phyloP scores from a whole-genome alignment of 1,140 invertebrate genomes.

The Chironomus tepperi region DNA sequence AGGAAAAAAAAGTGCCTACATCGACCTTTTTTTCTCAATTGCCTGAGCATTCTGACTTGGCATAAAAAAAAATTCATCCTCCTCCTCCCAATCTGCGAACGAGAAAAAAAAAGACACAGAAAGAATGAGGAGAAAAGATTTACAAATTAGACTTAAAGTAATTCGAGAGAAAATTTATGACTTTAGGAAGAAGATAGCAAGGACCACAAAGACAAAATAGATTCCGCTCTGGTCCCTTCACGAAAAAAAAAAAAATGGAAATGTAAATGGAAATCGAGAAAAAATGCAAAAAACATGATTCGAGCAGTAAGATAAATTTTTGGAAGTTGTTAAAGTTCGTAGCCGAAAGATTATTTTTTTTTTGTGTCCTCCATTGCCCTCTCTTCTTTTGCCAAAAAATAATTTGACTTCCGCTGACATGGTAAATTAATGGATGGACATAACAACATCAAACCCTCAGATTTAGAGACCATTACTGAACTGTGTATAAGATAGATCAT shows the following conservation, averaged over 20 bases:
- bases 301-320: background rate
- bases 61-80: no score
- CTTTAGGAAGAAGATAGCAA: constrained; percentile 22
- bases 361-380: no score
- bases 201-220: constrained; percentile 20
- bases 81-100: background rate
- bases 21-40: constrained; percentile 20
- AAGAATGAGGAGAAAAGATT: background rate
- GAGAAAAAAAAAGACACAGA: background rate
- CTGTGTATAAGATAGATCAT: background rate
- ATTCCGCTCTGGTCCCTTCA: constrained; percentile 9
- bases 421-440: constrained; percentile 21
- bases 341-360: background rate
- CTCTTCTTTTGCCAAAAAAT: background rate
- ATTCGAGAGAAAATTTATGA: constrained; percentile 12
- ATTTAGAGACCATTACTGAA: background rate
- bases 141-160: constrained; percentile 22
- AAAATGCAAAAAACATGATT: background rate
- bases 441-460: background rate
- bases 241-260: background rate
- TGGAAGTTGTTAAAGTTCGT: constrained; percentile 21
- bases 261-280: background rate
- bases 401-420: constrained; percentile 23
- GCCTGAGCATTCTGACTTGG: background rate
- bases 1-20: constrained; percentile 1